Percentiles rank a stretch among this genome's conserved stretches.
phyloP scores from a whole-genome alignment of 1,140 invertebrate genomes.

The Dryas iulia region DNA sequence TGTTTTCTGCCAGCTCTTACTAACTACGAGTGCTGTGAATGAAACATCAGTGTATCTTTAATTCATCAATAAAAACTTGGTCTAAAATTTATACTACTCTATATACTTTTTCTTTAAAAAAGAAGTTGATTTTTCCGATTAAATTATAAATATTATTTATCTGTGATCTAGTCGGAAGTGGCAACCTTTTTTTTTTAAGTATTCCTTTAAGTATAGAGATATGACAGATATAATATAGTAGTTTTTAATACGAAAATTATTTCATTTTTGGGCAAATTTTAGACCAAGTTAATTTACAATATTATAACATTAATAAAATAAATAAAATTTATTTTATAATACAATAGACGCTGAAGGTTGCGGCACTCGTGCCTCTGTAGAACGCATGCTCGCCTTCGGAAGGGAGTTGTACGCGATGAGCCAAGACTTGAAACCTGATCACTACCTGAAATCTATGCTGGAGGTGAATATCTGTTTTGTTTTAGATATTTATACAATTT shows the following conservation, averaged over 20 bases:
- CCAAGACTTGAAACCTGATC: constrained; percentile 88
- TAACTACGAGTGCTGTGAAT: not conserved
- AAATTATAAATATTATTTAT: too few species aligned
- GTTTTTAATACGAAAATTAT: not conserved
- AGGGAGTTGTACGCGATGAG: constrained; percentile 95
- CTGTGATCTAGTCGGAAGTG: too few species aligned
- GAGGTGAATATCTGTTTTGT: constrained; percentile 82
- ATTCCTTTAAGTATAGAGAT: too few species aligned
- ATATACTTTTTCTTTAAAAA: too few species aligned
- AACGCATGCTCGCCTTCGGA: constrained; percentile 95
- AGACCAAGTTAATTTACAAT: not conserved
- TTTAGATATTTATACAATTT: too few species aligned
- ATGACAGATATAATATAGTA: too few species aligned
- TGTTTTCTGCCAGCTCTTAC: constrained; percentile 2
- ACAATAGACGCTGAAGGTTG: constrained; percentile 82
- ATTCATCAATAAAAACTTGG: not conserved
- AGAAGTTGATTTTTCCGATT: not conserved
- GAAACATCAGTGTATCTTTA: not conserved
- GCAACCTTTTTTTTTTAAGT: too few species aligned
- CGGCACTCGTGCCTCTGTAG: constrained; percentile 90
- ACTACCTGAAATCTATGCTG: constrained; percentile 94
- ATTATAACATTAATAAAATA: too few species aligned
- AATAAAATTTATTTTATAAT: not conserved
- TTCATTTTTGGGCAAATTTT: not conserved
- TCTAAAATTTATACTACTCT: constrained; percentile 1